Evolutionary conservation across 2,888 invertebrate genomes (phyloP).

Genomic region (Hemistola chrysoprasaria): DNA sequence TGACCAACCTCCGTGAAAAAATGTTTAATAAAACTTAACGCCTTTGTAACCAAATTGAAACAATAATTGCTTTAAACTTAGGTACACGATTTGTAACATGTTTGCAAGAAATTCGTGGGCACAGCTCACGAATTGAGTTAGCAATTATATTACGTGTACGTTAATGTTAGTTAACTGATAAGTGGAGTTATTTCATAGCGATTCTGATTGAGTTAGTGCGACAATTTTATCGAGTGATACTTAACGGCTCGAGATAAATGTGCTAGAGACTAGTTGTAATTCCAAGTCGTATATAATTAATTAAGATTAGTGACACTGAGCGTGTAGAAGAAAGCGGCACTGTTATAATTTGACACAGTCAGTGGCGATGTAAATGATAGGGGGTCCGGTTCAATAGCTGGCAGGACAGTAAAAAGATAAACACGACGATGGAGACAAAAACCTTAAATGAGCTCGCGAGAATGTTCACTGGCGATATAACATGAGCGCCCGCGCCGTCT

Average conservation of each 20-base stretch:
- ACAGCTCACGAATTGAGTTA: conserved; percentile 26
- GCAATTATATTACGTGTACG: conserved; percentile 14
- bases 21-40: conserved; percentile 32
- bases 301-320: conserved; percentile 31
- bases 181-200: conserved; percentile 25
- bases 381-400: conserved; percentile 52
- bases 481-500: conserved; percentile 46
- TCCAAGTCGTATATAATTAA: conserved; percentile 27
- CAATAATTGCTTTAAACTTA: conserved; percentile 12
- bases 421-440: conserved; percentile 60
- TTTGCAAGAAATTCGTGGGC: conserved; percentile 26
- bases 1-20: conserved; percentile 41
- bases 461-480: conserved; percentile 61
- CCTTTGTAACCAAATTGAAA: conserved; percentile 18
- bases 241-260: conserved; percentile 26
- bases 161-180: conserved; percentile 26
- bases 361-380: conserved; percentile 49
- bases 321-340: conserved; percentile 29
- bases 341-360: conserved; percentile 45
- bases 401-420: conserved; percentile 60
- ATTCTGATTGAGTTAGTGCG: conserved; percentile 20
- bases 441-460: conserved; percentile 62
- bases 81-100: conserved; percentile 24
- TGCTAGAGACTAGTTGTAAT: conserved; percentile 19
- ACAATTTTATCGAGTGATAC: conserved; percentile 27